A percentile compares a stretch with the other conserved stretches of the same genome.
Conservation (phyloP, 1,140 invertebrate genomes). For the Amyelois transitella region DNA sequence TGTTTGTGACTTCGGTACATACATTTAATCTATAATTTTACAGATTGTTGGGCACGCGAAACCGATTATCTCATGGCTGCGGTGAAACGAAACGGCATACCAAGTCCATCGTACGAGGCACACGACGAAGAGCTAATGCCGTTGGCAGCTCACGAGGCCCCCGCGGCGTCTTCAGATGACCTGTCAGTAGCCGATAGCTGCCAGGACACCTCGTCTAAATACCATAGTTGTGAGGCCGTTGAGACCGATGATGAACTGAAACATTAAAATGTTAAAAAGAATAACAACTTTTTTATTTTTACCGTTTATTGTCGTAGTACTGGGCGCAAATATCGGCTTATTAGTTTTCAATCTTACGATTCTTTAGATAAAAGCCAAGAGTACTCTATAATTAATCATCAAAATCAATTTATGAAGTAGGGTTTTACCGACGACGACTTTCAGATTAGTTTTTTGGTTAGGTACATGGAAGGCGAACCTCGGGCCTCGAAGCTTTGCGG, state of each 20-base stretch:
- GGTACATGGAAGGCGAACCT: no score
- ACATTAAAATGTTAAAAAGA: constrained; percentile 25
- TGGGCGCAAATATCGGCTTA: no score
- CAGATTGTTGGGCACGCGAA: constrained; percentile 47
- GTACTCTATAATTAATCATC: no score
- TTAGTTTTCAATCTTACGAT: no score
- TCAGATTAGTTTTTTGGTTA: no score
- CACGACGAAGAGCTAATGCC: constrained; percentile 59
- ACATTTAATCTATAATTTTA: not conserved
- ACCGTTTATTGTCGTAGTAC: no score
- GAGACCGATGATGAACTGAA: constrained; percentile 76
- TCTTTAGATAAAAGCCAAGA: no score
- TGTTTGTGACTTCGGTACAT: not conserved
- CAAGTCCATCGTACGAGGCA: constrained; percentile 30
- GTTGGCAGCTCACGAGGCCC: constrained; percentile 57
- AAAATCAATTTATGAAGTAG: no score
- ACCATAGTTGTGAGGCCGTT: constrained; percentile 82
- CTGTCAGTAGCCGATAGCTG: constrained; percentile 80
- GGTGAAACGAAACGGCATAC: constrained; percentile 38
- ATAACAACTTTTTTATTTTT: not conserved
- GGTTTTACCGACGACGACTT: no score
- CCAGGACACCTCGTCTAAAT: constrained; percentile 83
- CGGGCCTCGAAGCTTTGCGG: no score
- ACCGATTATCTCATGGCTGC: constrained; percentile 14
- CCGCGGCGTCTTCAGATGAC: constrained; percentile 78